A percentile compares a stretch with the other conserved stretches of the same genome.
phyloP scores from a whole-genome alignment of 37 sponge, comb jelly and placozoan species.

The Bolinopsis microptera region DNA sequence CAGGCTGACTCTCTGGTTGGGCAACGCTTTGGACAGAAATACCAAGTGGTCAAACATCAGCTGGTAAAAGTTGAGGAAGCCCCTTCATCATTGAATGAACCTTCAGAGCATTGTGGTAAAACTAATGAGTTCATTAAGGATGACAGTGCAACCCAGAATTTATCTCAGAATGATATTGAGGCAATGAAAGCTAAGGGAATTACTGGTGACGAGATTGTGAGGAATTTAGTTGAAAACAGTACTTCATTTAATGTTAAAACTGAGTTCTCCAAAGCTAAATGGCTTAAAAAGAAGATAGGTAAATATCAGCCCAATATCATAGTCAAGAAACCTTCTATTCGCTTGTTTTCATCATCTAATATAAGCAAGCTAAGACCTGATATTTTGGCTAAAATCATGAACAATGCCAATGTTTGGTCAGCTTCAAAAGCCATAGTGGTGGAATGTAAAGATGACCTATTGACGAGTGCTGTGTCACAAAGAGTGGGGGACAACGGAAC shows the following conservation, averaged over 20 bases:
- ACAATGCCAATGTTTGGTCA: conserved; percentile 47
- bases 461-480: conserved; percentile 45
- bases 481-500: not conserved
- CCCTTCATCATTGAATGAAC: not conserved
- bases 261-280: conserved; percentile 40
- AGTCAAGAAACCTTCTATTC: conserved; percentile 8
- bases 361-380: conserved; percentile 42
- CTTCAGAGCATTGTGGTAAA: not conserved
- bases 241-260: not conserved
- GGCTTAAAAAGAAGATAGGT: conserved; percentile 38
- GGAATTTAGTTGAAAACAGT: not conserved
- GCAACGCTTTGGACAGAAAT: not conserved
- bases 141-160: not conserved
- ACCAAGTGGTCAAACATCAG: not conserved
- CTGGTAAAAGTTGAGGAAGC: not conserved
- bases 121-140: conserved; percentile 43
- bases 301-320: conserved; percentile 33
- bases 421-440: conserved; percentile 8
- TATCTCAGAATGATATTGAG: conserved; percentile 39
- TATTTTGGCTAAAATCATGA: conserved; percentile 15
- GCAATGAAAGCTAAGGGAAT: conserved; percentile 25
- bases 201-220: conserved; percentile 26
- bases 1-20: not conserved
- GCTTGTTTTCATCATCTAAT: conserved; percentile 3
- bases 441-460: conserved; percentile 16